Conservation (phyloP, 2,888 invertebrate species). For the Diachrysia chrysitis region DNA sequence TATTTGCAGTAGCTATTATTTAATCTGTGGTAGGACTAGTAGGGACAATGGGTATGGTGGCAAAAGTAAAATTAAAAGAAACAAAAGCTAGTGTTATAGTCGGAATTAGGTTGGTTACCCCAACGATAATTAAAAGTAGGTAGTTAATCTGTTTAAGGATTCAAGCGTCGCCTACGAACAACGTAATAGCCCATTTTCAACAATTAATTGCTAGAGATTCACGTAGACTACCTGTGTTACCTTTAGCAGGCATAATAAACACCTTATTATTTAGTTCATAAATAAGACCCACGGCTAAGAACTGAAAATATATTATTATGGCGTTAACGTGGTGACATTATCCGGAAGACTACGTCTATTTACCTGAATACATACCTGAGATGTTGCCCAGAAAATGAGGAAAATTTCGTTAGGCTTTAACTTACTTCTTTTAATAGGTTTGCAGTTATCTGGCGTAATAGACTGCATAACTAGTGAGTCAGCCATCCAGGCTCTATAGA, state of each 20-base stretch:
- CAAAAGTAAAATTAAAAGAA: background rate
- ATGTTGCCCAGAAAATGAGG: too few relatives aligned
- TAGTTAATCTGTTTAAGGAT: constrained; percentile 4
- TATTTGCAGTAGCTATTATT: background rate
- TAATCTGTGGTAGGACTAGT: too few relatives aligned
- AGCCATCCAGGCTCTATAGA: too few relatives aligned
- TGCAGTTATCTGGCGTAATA: too few relatives aligned
- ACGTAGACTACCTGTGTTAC: constrained; percentile 2
- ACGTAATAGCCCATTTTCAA: constrained; percentile 1
- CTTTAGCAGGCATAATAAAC: background rate
- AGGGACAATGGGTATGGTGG: background rate
- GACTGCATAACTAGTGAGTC: too few relatives aligned
- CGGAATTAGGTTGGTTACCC: background rate
- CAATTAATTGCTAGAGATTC: constrained; percentile 4
- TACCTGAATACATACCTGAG: too few relatives aligned
- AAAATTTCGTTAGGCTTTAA: too few relatives aligned
- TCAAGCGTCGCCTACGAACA: background rate
- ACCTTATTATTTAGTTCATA: constrained; percentile 4
- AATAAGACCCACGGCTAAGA: background rate
- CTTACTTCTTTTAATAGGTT: too few relatives aligned
- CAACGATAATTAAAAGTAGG: constrained; percentile 3
- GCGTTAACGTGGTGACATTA: background rate
- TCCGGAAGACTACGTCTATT: too few relatives aligned
- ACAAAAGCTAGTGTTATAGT: background rate
- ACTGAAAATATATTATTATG: background rate